Base-by-base conservation (phyloP, 2,888 invertebrate genomes). In the Drosophila differens region DNA sequence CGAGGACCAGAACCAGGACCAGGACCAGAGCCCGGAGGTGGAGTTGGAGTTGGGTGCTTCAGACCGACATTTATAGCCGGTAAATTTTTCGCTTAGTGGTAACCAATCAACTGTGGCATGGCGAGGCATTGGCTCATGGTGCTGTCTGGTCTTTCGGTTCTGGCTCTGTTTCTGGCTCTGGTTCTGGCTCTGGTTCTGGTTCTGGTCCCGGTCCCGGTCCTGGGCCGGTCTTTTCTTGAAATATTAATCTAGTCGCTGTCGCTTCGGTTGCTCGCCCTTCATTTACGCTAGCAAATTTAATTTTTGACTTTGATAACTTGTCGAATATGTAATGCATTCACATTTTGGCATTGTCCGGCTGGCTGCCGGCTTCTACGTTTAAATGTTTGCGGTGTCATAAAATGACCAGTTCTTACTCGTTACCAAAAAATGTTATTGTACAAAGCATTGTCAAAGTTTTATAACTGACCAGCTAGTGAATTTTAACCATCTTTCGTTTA, bases 31-130 rank as follows among this genome's bases (percentile, higher is more conserved):
- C n/a, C 4, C 14, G n/a, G 4, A 39, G 39, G 16, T n/a, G 7
- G 51, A 25, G 25, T 4, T 22, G 28, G n/a, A 7, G 52, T 28
- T 65, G n/a, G 52, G 28, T 12, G 35, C 53, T 37, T 16, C 28
- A 54, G 49, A 71, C 80, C 64, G 58, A 76, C 84, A 75, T 84
- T 82, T 84, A 76, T 84, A 69, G 75, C 76, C 77, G 72, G 81
- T 78, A 74, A 81, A 74, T 77, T 81, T 74, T 70, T 77, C 81
- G 81, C 82, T 81, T 81, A 81, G 84, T 81, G 78, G 81, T 67
- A 89, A 89, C 91, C 91, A 90, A 90, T 91, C 88, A 90, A 90
- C 81, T 85, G 84, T 89, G 83, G 81, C 78, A 79, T 82, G 62
- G 57, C 57, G 16, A 35, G 51, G 59, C 68, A 62, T 60, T 55